Percentiles rank a stretch among this genome's conserved stretches.
Evolutionary conservation across 1,140 invertebrate species (phyloP).

Genomic region (Drepana arcuata): DNA sequence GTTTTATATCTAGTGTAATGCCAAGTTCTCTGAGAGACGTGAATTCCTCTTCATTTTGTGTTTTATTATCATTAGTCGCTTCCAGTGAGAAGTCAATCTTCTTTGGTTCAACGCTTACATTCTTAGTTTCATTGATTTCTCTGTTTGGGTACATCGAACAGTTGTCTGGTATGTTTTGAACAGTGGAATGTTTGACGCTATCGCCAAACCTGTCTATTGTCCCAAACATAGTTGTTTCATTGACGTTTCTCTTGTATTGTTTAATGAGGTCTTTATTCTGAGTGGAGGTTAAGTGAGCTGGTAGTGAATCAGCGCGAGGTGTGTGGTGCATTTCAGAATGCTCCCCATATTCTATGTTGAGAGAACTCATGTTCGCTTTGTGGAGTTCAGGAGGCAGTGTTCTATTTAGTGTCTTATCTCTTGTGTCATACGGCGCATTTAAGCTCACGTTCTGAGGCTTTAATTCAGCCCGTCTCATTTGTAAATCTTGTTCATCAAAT

Average conservation of each 20-base stretch:
- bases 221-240: constrained; percentile 65
- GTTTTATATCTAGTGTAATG: constrained; percentile 48
- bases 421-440: constrained; percentile 17
- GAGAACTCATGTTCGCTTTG: constrained; percentile 44
- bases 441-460: constrained; percentile 44
- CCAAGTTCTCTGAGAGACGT: constrained; percentile 52
- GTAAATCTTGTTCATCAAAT: constrained; percentile 75
- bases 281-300: constrained; percentile 49
- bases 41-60: constrained; percentile 36
- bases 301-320: constrained; percentile 49
- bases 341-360: constrained; percentile 40
- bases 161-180: constrained; percentile 53
- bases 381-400: constrained; percentile 47
- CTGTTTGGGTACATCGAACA: constrained; percentile 68
- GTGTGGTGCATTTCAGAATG: constrained; percentile 37
- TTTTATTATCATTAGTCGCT: constrained; percentile 43
- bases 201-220: too few species aligned
- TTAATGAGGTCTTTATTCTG: constrained; percentile 36
- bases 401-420: constrained; percentile 34
- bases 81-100: constrained; percentile 63
- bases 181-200: constrained; percentile 39
- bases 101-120: constrained; percentile 58
- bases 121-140: constrained; percentile 48
- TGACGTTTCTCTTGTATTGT: constrained; percentile 55
- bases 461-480: constrained; percentile 60